phyloP scores from a whole-genome alignment of 2,113 vertebrate species.

The Neogobius melanostomus region DNA sequence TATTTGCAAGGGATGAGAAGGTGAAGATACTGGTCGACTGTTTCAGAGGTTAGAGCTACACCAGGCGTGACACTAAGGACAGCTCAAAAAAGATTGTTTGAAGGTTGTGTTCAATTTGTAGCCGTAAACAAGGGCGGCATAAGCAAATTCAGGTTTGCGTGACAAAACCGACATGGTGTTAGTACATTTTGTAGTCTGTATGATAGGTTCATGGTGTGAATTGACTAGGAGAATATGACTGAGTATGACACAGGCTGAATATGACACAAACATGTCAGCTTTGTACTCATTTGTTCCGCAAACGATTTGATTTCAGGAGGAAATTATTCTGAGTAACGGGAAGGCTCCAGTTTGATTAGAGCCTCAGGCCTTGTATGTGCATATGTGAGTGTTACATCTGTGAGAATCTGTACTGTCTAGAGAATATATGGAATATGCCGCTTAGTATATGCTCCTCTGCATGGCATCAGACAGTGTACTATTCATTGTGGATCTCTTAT shows the following conservation, averaged over 20 bases:
- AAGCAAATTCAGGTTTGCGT: background rate
- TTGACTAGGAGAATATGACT: no score
- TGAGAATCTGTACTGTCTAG: background rate
- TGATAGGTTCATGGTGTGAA: background rate
- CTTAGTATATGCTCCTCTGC: background rate
- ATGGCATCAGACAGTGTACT: background rate
- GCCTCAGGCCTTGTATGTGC: constrained; percentile 24
- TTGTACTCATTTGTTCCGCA: constrained; percentile 40
- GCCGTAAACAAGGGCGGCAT: background rate
- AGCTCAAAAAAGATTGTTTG: background rate
- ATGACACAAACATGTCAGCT: constrained; percentile 35
- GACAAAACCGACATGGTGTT: background rate
- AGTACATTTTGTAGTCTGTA: background rate
- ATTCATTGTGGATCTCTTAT: background rate
- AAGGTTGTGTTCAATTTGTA: no score
- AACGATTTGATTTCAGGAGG: constrained; percentile 42
- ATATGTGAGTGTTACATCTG: background rate
- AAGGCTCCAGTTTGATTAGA: constrained; percentile 42
- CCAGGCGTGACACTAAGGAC: background rate
- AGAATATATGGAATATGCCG: constrained; percentile 6
- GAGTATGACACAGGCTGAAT: no score
- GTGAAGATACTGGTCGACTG: background rate
- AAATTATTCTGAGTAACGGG: constrained; percentile 46
- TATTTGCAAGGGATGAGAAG: no score
- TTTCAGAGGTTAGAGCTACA: background rate